phyloP scores from a whole-genome alignment of 2,113 vertebrate genomes.

The Cyprinodon tularosa region DNA sequence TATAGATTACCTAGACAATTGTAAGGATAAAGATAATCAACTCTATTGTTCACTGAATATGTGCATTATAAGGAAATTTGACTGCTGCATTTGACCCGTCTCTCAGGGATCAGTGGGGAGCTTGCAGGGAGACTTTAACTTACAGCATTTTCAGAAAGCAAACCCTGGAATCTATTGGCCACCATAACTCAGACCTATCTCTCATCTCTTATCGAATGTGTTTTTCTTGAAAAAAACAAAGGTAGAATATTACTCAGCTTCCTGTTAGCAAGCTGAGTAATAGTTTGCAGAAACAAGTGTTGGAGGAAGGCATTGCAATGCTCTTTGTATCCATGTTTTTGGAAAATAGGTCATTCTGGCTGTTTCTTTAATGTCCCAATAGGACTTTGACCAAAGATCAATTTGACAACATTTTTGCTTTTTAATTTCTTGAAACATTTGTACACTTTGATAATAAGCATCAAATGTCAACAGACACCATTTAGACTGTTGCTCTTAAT shows the following conservation, averaged over 20 bases:
- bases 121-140: no score
- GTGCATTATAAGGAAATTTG: no score
- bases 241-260: background rate
- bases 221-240: background rate
- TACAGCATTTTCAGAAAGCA: no score
- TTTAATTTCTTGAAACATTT: no score
- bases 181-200: no score
- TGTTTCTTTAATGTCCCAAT: background rate
- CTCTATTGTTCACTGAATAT: no score
- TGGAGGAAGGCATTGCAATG: background rate
- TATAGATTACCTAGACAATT: background rate
- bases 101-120: no score
- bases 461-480: background rate
- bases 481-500: constrained; percentile 5
- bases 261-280: background rate
- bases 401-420: no score
- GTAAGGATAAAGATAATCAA: no score
- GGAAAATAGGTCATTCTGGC: background rate
- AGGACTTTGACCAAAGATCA: background rate
- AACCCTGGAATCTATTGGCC: no score
- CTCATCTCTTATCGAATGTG: background rate
- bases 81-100: no score
- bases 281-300: background rate
- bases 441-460: background rate
- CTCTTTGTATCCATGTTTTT: background rate